These are phyloP conservation scores for Limenitis camilla DNA, from an alignment of 2,888 invertebrate species.

Conservation along the genomic window DNA sequence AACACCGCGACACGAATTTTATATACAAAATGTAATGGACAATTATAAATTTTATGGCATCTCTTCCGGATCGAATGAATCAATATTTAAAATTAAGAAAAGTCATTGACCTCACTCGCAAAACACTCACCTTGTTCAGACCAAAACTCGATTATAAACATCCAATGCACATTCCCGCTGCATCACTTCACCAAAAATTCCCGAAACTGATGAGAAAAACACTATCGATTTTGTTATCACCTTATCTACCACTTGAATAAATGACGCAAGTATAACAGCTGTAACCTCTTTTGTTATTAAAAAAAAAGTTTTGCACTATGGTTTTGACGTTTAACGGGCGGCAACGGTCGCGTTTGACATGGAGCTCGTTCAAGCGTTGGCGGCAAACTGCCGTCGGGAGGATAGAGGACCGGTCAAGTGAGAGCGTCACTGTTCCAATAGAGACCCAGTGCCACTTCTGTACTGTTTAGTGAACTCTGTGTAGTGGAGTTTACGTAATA, in stretches of 20 bases:
- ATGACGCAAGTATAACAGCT: conserved; percentile 16
- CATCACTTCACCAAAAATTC: conserved; percentile 51
- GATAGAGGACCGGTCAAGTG: conserved; percentile 48
- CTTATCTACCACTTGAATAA: conserved; percentile 33
- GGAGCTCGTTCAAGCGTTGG: conserved; percentile 44
- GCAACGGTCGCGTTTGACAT: conserved; percentile 37
- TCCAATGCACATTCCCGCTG: conserved; percentile 46
- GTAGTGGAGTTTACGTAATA: background rate
- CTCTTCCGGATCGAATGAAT: conserved; percentile 3
- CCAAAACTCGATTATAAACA: conserved; percentile 53
- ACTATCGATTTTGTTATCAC: conserved; percentile 51
- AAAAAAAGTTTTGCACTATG: background rate
- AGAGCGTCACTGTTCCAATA: conserved; percentile 47
- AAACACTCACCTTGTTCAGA: conserved; percentile 57
- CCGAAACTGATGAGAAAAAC: conserved; percentile 33
- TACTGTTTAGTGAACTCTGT: conserved; percentile 9
- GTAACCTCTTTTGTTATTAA: conserved; percentile 2
- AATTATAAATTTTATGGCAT: background rate
- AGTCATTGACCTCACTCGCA: conserved; percentile 43
- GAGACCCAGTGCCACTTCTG: conserved; percentile 10
- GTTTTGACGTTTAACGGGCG: conserved; percentile 36
- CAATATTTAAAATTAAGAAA: conserved; percentile 3
- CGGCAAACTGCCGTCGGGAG: conserved; percentile 47
- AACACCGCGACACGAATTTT: too few species aligned
- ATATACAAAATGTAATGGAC: too few species aligned